Base-by-base conservation (phyloP, 2,113 vertebrate species). In the Elephas maximus region DNA sequence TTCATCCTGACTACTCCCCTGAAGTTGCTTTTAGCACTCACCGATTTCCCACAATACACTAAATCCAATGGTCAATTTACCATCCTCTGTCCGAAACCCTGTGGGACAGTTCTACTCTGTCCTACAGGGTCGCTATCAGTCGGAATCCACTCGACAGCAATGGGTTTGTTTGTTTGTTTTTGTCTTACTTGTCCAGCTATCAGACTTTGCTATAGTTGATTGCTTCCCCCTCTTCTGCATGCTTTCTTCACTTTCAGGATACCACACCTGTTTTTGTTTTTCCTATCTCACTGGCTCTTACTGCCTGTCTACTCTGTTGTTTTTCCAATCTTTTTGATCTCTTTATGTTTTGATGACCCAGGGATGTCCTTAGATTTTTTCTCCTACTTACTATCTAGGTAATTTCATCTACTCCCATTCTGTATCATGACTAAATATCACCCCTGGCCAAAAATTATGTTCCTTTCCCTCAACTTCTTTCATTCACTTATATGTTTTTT, bases 151-250 rank as follows among this genome's bases (percentile, higher is more conserved):
- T 37, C 37, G 37, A 37, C 37, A 37, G 37, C 37, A 37, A 37
- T 37, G 37, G 37, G 37, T 37, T 37, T 37, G 37, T 37, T 37
- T 37, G 37, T 37, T 37, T 37, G 37, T 37, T 37, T 37, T 37
- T 37, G 37, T 2, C 0, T 8, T 44, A 4, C 8, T 63, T 53
- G 23, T 8, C 11, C 76, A 53, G 5, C 6, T 2, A 12, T 45
- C 12, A 44, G 18, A 1, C 1, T 45, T 26, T 15, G 21, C 24
- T 48, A 8, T 9, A 3, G 0, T 10, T 5, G 0, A 5, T 28
- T 6, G 10, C 17, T 17, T 44, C 1, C 26, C 30, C 28, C 51
- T 41, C n/a, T 18, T 63, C 9, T 18, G 21, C 10, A 33, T 15
- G 3, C 12, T 45, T 82, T 60, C 78, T 71, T 89, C 65, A 2